These are phyloP conservation scores for Cotesia typhae DNA, from an alignment of 1,140 invertebrate species.

Conservation along the genomic window DNA sequence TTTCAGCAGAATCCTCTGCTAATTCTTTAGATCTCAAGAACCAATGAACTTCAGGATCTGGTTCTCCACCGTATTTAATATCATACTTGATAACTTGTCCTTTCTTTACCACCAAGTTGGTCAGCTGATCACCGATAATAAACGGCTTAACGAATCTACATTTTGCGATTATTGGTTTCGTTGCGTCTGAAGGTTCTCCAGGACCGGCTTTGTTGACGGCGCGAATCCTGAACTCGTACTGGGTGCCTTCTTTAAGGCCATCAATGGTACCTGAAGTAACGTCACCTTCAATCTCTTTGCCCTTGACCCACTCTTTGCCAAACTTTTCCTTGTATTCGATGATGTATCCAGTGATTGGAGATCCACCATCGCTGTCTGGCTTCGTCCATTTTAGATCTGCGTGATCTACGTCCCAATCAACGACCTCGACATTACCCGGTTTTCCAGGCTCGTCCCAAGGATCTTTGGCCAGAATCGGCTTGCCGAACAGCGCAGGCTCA, in stretches of 20 bases:
- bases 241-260: slow-evolving; percentile 91
- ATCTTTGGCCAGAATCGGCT: slow-evolving; percentile 93
- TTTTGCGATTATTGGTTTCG: slow-evolving; percentile 95
- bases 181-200: slow-evolving; percentile 92
- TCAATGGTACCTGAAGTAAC: slow-evolving; percentile 80
- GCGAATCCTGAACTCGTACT: slow-evolving; percentile 95
- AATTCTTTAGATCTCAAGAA: slow-evolving; percentile 78
- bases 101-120: slow-evolving; percentile 91
- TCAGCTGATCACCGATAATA: slow-evolving; percentile 86
- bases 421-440: slow-evolving; percentile 87
- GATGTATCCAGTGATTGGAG: slow-evolving; percentile 92
- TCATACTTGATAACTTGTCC: slow-evolving; percentile 92
- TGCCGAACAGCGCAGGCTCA: slow-evolving; percentile 87
- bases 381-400: slow-evolving; percentile 92
- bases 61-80: slow-evolving; percentile 94
- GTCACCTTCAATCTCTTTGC: slow-evolving; percentile 82
- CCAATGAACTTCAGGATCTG: slow-evolving; percentile 92
- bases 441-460: slow-evolving; percentile 97
- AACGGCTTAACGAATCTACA: slow-evolving; percentile 94
- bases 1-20: slow-evolving; percentile 71
- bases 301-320: slow-evolving; percentile 86
- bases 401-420: slow-evolving; percentile 96
- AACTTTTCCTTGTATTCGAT: slow-evolving; percentile 96
- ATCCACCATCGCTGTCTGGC: slow-evolving; percentile 90
- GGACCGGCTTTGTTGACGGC: slow-evolving; percentile 96